Conservation (phyloP, 2,797 vertebrate genomes). For the Sebastes cheni region DNA sequence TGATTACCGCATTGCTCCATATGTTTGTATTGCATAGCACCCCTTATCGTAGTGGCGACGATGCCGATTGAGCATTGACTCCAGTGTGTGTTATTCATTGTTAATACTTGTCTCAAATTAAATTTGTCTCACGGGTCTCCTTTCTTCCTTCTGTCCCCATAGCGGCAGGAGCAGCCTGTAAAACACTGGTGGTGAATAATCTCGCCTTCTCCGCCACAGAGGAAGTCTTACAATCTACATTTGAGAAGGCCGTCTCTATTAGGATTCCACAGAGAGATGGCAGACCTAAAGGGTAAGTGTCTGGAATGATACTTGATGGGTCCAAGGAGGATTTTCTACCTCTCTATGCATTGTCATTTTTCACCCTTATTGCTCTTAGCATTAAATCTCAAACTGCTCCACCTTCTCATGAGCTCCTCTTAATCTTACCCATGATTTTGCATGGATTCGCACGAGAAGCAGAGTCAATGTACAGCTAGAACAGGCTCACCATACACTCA, state of each 20-base stretch:
- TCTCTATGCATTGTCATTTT: not conserved
- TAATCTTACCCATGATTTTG: conserved; percentile 82
- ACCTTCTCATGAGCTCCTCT: conserved; percentile 93
- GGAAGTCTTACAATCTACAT: conserved; percentile 89
- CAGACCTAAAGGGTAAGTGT: conserved; percentile 89
- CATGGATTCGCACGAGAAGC: conserved; percentile 88
- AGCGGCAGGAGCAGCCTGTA: conserved; percentile 72
- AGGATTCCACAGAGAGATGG: conserved; percentile 93
- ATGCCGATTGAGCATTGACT: not conserved
- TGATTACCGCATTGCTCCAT: too few species aligned
- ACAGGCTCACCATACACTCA: not conserved
- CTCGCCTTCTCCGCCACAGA: conserved; percentile 91
- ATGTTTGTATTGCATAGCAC: too few species aligned
- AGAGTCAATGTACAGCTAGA: conserved; percentile 53
- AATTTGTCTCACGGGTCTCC: not conserved
- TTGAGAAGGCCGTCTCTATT: conserved; percentile 92
- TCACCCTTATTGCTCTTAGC: not conserved
- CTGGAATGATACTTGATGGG: not conserved
- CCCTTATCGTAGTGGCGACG: too few species aligned
- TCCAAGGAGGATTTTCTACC: not conserved
- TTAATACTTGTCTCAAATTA: not conserved
- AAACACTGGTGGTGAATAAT: conserved; percentile 94
- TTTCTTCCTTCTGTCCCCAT: not conserved
- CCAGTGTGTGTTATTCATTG: not conserved
- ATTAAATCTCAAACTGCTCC: fast-evolving